Evolutionary conservation across 2,888 invertebrate genomes (phyloP).

Genomic region (Mythimna albipuncta): DNA sequence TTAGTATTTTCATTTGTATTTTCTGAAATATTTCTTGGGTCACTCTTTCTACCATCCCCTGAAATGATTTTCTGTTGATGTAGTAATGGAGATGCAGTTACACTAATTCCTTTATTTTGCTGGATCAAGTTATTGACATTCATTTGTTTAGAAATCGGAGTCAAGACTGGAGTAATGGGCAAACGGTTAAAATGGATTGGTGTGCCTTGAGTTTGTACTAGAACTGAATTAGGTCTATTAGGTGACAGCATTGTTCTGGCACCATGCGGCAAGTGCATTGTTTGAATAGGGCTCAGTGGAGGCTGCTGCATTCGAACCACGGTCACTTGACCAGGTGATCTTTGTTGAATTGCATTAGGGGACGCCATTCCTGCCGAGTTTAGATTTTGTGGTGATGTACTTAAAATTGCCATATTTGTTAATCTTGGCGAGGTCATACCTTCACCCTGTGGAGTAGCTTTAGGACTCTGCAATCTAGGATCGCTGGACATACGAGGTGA

Average conservation of each 20-base stretch:
- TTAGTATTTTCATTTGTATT: constrained; percentile 79
- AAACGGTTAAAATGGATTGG: constrained; percentile 89
- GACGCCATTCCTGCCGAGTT: constrained; percentile 81
- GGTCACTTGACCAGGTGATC: constrained; percentile 87
- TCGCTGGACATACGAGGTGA: constrained; percentile 85
- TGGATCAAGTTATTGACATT: constrained; percentile 86
- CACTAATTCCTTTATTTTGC: constrained; percentile 79
- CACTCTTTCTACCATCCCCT: constrained; percentile 79
- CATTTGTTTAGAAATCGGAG: constrained; percentile 90
- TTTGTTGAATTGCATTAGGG: constrained; percentile 82
- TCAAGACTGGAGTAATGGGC: constrained; percentile 90
- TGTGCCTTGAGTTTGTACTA: constrained; percentile 86
- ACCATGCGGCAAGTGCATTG: constrained; percentile 83
- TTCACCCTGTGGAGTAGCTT: constrained; percentile 80
- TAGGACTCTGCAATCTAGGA: constrained; percentile 84
- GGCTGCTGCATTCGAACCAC: constrained; percentile 89
- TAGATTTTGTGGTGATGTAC: constrained; percentile 80
- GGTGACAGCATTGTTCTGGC: constrained; percentile 86
- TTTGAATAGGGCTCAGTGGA: constrained; percentile 85
- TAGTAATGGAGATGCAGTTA: constrained; percentile 73
- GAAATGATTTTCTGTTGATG: constrained; percentile 84
- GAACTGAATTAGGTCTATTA: constrained; percentile 84
- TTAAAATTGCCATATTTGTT: constrained; percentile 84
- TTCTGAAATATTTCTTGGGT: constrained; percentile 73
- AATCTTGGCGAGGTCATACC: constrained; percentile 82